These are phyloP conservation scores for Athalia circularis DNA, from an alignment of 2,888 invertebrate species.

Conservation along the genomic window DNA sequence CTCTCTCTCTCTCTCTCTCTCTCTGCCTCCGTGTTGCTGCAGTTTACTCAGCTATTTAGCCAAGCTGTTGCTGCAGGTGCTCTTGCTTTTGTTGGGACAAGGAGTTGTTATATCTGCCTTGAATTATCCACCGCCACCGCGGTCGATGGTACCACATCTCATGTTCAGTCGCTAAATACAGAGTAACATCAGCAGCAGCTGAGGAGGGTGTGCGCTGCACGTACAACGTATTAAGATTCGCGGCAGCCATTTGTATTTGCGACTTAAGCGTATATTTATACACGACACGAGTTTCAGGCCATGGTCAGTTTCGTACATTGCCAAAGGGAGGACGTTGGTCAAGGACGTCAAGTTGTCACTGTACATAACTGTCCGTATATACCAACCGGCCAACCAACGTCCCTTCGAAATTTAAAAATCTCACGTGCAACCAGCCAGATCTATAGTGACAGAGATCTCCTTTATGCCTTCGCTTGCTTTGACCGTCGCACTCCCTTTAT, in stretches of 20 bases:
- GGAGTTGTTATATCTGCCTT: background rate
- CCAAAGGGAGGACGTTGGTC: conserved; percentile 5
- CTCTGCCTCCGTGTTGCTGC: too few species aligned
- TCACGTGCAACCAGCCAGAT: background rate
- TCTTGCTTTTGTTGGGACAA: too few species aligned
- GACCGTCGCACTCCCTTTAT: background rate
- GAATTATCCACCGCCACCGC: conserved; percentile 16
- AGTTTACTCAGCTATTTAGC: too few species aligned
- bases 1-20: too few species aligned
- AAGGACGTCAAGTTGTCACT: background rate
- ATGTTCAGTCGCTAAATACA: conserved; percentile 15
- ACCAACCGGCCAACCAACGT: background rate
- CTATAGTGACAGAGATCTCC: background rate
- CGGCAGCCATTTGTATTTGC: background rate
- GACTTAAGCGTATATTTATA: background rate
- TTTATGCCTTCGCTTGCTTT: background rate
- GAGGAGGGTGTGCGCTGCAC: background rate
- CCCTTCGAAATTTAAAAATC: conserved; percentile 4
- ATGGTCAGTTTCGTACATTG: conserved; percentile 1
- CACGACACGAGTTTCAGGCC: background rate
- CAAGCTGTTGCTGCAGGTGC: too few species aligned
- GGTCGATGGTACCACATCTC: conserved; percentile 6
- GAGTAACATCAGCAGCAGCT: background rate
- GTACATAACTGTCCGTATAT: too few species aligned
- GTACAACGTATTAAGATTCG: background rate